These are phyloP conservation scores for Nibea coibor DNA, from an alignment of 2,113 vertebrate genomes.

Conservation along the genomic window DNA sequence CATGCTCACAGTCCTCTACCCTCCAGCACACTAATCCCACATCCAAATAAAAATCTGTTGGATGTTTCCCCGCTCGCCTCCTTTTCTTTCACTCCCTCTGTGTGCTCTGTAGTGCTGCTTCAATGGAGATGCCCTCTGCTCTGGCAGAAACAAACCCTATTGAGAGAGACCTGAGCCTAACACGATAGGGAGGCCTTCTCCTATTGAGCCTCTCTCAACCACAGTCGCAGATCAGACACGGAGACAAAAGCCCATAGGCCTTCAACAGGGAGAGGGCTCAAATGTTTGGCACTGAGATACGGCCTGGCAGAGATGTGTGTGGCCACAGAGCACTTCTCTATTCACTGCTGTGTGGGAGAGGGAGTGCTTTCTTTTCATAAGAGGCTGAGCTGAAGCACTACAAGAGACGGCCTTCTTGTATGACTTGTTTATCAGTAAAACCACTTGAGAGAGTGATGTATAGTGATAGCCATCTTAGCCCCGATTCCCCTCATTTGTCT, in stretches of 20 bases:
- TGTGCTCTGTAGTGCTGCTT: conserved; percentile 35
- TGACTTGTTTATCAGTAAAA: conserved; percentile 57
- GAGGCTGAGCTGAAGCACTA: conserved; percentile 16
- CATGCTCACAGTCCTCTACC: background rate
- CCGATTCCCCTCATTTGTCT: conserved; percentile 22
- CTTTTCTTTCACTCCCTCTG: conserved; percentile 17
- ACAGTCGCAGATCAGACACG: conserved; percentile 58
- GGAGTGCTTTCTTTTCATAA: conserved; percentile 50
- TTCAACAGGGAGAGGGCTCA: conserved; percentile 64
- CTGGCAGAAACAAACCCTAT: conserved; percentile 43
- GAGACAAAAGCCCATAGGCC: conserved; percentile 66
- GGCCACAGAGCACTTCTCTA: conserved; percentile 68
- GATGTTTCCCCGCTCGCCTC: conserved; percentile 2
- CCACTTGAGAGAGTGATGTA: conserved; percentile 55
- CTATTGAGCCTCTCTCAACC: conserved; percentile 55
- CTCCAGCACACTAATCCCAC: conserved; percentile 15
- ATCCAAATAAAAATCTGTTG: conserved; percentile 31
- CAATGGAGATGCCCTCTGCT: conserved; percentile 38
- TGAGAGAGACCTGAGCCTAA: conserved; percentile 59
- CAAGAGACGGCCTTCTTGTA: conserved; percentile 53
- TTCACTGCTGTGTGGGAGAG: conserved; percentile 59
- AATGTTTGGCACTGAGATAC: conserved; percentile 70
- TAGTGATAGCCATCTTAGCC: conserved; percentile 47
- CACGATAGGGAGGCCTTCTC: conserved; percentile 48
- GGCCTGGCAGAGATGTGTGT: conserved; percentile 65